Evolutionary conservation across 2,888 invertebrate species (phyloP).

Genomic region (Arge pagana): DNA sequence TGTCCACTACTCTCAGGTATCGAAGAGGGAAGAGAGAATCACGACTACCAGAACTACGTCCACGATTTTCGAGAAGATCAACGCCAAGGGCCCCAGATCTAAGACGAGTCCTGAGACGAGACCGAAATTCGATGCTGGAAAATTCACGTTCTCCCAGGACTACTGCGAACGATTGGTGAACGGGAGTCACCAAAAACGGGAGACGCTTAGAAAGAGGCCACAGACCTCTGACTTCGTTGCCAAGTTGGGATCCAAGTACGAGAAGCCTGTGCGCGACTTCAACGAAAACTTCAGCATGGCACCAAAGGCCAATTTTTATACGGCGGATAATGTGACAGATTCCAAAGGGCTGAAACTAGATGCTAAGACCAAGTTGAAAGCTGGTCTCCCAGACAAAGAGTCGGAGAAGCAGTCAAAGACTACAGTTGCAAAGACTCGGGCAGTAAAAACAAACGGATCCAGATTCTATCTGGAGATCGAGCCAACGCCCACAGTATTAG

Average conservation of each 20-base stretch:
- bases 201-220: too few relatives aligned
- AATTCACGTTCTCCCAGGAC: constrained; percentile 34
- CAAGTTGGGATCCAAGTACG: constrained; percentile 13
- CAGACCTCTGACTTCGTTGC: too few relatives aligned
- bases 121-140: constrained; percentile 29
- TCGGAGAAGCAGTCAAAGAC: too few relatives aligned
- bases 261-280: constrained; percentile 13
- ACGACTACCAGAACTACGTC: not conserved
- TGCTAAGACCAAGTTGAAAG: too few relatives aligned
- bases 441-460: constrained; percentile 25
- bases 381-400: too few relatives aligned
- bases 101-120: not conserved
- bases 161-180: constrained; percentile 30
- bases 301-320: constrained; percentile 37
- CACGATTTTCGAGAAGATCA: not conserved
- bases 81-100: not conserved
- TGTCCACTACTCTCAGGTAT: constrained; percentile 19
- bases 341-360: too few relatives aligned
- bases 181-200: too few relatives aligned
- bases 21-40: too few relatives aligned
- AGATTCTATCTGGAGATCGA: constrained; percentile 37
- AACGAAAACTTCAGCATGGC: constrained; percentile 47
- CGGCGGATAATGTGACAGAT: not conserved
- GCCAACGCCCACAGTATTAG: not conserved
- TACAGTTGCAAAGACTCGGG: constrained; percentile 19